These are phyloP conservation scores for Phlogophora meticulosa DNA, from an alignment of 2,888 invertebrate genomes.

Conservation along the genomic window DNA sequence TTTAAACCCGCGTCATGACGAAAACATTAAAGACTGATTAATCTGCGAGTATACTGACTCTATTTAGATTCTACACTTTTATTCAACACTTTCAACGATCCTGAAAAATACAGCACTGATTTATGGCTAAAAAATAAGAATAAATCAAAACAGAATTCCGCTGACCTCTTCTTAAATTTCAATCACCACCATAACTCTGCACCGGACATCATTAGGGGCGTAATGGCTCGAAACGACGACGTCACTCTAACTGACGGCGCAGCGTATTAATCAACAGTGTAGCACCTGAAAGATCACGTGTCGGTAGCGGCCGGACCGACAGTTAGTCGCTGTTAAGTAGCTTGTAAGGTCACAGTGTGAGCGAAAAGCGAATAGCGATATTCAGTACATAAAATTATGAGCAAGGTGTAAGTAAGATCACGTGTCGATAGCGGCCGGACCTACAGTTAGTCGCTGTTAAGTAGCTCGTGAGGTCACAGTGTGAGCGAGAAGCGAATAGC, in stretches of 20 bases:
- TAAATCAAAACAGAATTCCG: background rate
- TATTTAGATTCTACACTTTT: background rate
- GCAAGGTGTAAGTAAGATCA: constrained; percentile 77
- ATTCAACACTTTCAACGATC: background rate
- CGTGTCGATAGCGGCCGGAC: constrained; percentile 73
- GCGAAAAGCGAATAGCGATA: constrained; percentile 8
- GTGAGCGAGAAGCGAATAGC: background rate
- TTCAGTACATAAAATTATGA: background rate
- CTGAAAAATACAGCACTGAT: background rate
- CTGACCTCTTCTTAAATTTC: constrained; percentile 27
- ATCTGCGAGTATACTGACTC: too few relatives aligned
- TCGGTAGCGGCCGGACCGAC: constrained; percentile 77
- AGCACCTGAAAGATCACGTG: constrained; percentile 86
- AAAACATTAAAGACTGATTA: background rate
- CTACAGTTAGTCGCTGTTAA: constrained; percentile 78
- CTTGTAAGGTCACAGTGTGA: constrained; percentile 32
- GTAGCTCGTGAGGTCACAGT: constrained; percentile 43
- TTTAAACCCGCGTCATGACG: background rate
- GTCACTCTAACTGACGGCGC: constrained; percentile 79
- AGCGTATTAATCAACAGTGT: constrained; percentile 79
- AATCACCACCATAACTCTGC: constrained; percentile 33
- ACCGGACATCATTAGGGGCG: constrained; percentile 49
- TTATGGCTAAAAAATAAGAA: background rate
- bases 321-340: constrained; percentile 78
- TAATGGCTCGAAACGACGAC: constrained; percentile 63